phyloP scores from a whole-genome alignment of 2,797 vertebrate species.

The Mus spretus region DNA sequence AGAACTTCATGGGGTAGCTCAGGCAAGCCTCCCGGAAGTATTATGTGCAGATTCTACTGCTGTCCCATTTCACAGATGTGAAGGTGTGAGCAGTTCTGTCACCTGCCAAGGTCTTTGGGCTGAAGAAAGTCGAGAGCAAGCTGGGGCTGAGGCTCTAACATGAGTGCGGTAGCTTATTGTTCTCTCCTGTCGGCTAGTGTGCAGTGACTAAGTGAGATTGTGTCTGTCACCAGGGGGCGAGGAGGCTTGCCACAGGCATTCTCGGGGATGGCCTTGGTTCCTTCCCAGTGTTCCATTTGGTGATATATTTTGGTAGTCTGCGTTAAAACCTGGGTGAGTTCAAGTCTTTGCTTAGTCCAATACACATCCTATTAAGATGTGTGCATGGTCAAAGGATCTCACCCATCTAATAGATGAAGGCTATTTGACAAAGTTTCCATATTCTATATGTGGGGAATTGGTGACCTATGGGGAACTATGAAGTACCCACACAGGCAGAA shows the following conservation, averaged over 20 bases:
- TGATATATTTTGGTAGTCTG: constrained; percentile 19
- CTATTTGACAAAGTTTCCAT: not conserved
- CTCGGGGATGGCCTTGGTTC: constrained; percentile 14
- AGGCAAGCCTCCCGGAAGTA: not conserved
- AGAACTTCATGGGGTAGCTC: not conserved
- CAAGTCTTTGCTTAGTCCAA: not conserved
- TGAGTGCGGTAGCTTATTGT: not conserved
- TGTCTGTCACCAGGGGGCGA: not conserved
- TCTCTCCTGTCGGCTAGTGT: not conserved
- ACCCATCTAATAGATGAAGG: not conserved
- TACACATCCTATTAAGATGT: not conserved
- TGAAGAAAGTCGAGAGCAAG: not conserved
- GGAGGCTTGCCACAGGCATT: not conserved
- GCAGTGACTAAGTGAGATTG: not conserved
- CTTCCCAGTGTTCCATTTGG: not conserved
- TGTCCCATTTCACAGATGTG: not conserved
- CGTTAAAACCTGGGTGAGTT: not conserved
- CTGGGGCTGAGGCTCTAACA: not conserved
- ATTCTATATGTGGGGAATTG: not conserved
- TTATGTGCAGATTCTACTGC: not conserved
- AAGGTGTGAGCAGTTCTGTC: not conserved
- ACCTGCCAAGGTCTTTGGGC: not conserved
- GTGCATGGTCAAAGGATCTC: not conserved
- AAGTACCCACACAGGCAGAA: not conserved
- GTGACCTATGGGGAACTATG: not conserved